Evolutionary conservation across 2,888 invertebrate species (phyloP).

Genomic region (Brachycybe producta): DNA sequence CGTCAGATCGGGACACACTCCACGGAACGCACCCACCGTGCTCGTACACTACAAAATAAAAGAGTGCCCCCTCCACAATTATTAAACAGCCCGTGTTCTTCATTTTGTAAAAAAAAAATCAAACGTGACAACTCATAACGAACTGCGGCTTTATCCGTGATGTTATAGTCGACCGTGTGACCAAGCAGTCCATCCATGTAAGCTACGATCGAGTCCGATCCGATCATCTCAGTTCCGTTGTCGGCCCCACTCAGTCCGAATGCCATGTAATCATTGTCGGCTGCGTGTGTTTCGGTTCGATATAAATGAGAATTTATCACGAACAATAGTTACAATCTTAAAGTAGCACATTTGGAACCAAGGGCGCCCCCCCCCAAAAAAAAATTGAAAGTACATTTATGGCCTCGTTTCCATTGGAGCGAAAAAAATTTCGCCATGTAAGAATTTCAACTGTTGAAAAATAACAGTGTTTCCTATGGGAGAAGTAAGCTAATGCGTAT

Average conservation of each 20-base stretch:
- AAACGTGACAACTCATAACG: neutral
- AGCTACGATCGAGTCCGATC: slow-evolving; percentile 68
- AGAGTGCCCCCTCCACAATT: neutral
- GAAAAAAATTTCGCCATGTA: too few species aligned
- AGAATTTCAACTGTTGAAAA: too few species aligned
- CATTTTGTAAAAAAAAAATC: neutral
- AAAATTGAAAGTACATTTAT: too few species aligned
- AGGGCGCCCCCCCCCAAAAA: neutral
- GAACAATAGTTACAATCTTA: neutral
- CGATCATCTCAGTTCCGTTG: slow-evolving; percentile 60
- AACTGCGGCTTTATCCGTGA: slow-evolving; percentile 67
- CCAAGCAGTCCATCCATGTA: slow-evolving; percentile 59
- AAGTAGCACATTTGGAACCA: neutral
- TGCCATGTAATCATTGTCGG: slow-evolving; percentile 68
- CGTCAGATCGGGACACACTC: slow-evolving; percentile 71
- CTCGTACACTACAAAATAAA: slow-evolving; percentile 54
- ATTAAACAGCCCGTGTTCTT: neutral
- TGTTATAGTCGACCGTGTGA: slow-evolving; percentile 66
- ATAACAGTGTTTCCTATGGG: too few species aligned
- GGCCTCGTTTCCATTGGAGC: too few species aligned
- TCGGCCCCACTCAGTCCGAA: slow-evolving; percentile 72
- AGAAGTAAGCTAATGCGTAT: too few species aligned
- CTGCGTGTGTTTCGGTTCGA: too few species aligned
- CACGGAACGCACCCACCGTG: slow-evolving; percentile 70
- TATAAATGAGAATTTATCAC: neutral